Evolutionary conservation across 2,113 vertebrate species (phyloP).

Genomic region (Tragelaphus imberbis): DNA sequence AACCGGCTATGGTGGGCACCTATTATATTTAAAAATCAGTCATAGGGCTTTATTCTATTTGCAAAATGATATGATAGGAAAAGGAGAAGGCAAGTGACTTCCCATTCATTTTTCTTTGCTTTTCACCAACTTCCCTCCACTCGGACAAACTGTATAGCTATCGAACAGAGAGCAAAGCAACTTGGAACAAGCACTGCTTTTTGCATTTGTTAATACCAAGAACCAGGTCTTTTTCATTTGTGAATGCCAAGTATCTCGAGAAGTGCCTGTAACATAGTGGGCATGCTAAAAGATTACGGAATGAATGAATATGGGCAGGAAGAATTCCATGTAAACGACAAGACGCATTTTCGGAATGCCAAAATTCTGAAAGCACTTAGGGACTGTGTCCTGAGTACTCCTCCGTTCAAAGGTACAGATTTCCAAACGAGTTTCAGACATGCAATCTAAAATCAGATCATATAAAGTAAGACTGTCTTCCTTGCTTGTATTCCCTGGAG

Average conservation of each 20-base stretch:
- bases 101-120: background rate
- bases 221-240: background rate
- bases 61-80: background rate
- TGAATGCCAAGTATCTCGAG: background rate
- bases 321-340: background rate
- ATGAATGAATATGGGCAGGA: background rate
- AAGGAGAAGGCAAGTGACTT: background rate
- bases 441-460: background rate
- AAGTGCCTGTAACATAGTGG: background rate
- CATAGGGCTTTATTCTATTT: background rate
- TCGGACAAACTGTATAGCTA: too few species aligned
- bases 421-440: background rate
- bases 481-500: background rate
- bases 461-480: background rate
- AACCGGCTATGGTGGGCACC: background rate
- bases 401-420: background rate
- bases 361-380: background rate
- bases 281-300: background rate
- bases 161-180: background rate
- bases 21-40: background rate
- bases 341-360: background rate
- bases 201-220: background rate
- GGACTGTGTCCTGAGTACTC: background rate
- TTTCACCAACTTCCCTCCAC: background rate
- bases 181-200: background rate